phyloP scores from a whole-genome alignment of 2,113 vertebrate species.

The Elaphurus davidianus region DNA sequence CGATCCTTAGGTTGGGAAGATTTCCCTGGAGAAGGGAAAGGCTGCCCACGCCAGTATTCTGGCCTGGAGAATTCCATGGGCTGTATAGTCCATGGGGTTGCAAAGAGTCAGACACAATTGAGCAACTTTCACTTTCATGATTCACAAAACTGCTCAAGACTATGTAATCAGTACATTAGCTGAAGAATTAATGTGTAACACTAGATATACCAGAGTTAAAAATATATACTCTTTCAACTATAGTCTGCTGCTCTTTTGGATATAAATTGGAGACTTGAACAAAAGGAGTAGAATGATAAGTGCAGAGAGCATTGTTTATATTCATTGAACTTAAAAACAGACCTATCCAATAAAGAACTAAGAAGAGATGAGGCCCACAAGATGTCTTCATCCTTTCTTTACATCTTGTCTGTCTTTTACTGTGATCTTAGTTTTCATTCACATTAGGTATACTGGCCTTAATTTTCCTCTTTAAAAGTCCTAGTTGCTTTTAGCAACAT shows the following conservation, averaged over 20 bases:
- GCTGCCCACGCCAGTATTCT: neutral
- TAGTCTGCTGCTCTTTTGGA: neutral
- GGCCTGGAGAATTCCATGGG: neutral
- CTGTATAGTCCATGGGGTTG: neutral
- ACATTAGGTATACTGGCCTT: neutral
- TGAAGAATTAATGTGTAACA: neutral
- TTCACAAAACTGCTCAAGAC: neutral
- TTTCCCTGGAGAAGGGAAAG: neutral
- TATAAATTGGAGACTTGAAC: neutral
- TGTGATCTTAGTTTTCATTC: slow-evolving; percentile 23
- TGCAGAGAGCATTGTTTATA: neutral
- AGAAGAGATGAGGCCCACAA: neutral
- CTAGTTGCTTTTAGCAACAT: slow-evolving; percentile 18
- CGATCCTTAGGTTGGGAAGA: neutral
- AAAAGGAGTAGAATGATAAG: neutral
- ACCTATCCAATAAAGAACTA: neutral
- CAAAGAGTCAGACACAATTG: neutral
- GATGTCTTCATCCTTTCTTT: neutral
- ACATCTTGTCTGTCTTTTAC: neutral
- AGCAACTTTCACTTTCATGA: neutral
- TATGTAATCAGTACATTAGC: neutral
- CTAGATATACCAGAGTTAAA: neutral
- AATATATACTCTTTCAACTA: neutral
- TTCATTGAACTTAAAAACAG: neutral
- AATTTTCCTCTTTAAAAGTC: slow-evolving; percentile 13